Conservation (phyloP, 2,113 vertebrate genomes). For the Platycercus adscitus region DNA sequence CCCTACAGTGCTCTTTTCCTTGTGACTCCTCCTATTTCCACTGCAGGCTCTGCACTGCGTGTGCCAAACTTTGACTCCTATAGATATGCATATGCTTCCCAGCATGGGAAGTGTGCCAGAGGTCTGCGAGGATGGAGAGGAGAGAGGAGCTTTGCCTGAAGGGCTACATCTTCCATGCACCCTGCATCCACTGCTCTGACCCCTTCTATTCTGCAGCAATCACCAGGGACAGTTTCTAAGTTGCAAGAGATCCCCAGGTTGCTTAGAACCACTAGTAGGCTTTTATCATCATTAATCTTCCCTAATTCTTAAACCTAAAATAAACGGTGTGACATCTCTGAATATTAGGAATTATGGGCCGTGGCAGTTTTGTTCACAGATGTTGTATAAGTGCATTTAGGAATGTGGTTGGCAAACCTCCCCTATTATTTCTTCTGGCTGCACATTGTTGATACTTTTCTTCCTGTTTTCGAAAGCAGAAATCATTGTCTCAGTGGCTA, state of each 20-base stretch:
- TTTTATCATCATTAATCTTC: conserved; percentile 27
- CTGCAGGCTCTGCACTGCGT: neutral
- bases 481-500: conserved; percentile 34
- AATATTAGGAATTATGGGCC: conserved; percentile 7
- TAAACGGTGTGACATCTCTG: neutral
- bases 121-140: neutral
- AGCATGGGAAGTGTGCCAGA: neutral
- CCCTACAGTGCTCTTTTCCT: neutral
- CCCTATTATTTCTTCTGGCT: conserved; percentile 25
- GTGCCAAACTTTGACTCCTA: neutral
- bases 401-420: conserved; percentile 30
- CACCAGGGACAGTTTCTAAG: neutral
- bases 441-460: conserved; percentile 53
- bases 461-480: conserved; percentile 68
- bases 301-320: conserved; percentile 28
- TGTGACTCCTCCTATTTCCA: neutral
- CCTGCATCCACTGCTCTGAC: neutral
- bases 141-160: neutral
- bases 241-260: neutral
- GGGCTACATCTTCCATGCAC: neutral
- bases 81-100: neutral
- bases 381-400: neutral
- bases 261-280: neutral
- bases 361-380: conserved; percentile 2
- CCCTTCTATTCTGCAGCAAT: neutral